Percentiles rank a stretch among this genome's conserved stretches.
Evolutionary conservation across 2,888 invertebrate species (phyloP).

Genomic region (Laspeyria flexula): DNA sequence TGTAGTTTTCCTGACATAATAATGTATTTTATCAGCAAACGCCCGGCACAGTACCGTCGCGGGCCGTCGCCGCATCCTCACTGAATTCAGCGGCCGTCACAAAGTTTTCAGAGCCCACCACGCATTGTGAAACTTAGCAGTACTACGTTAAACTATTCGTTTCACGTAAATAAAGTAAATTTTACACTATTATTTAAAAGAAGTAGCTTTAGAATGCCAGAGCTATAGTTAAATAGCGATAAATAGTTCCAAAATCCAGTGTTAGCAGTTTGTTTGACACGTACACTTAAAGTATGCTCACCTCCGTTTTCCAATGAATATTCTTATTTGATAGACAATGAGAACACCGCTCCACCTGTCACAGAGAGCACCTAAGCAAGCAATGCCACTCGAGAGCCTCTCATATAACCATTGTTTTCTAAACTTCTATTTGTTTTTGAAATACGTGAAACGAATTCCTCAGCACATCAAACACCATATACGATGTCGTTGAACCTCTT

Average conservation of each 20-base stretch:
- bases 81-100: conserved; percentile 64
- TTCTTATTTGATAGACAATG: conserved; percentile 62
- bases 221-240: conserved; percentile 38
- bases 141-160: conserved; percentile 48
- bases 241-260: conserved; percentile 31
- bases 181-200: conserved; percentile 27
- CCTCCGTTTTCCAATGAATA: conserved; percentile 61
- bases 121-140: conserved; percentile 56
- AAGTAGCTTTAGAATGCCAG: conserved; percentile 27
- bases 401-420: conserved; percentile 77
- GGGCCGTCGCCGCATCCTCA: conserved; percentile 70
- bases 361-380: conserved; percentile 77
- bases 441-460: conserved; percentile 79
- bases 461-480: conserved; percentile 72
- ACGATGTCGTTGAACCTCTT: conserved; percentile 69
- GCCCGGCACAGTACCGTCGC: conserved; percentile 66
- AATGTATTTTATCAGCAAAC: conserved; percentile 31
- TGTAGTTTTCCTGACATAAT: conserved; percentile 24
- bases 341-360: conserved; percentile 69
- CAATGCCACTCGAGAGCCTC: conserved; percentile 64
- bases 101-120: conserved; percentile 64
- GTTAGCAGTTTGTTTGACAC: conserved; percentile 35
- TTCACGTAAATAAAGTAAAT: conserved; percentile 30
- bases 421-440: conserved; percentile 75
- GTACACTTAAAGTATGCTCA: conserved; percentile 56